phyloP scores from a whole-genome alignment of 2,888 invertebrate species.

The Platycheirus rosarum region DNA sequence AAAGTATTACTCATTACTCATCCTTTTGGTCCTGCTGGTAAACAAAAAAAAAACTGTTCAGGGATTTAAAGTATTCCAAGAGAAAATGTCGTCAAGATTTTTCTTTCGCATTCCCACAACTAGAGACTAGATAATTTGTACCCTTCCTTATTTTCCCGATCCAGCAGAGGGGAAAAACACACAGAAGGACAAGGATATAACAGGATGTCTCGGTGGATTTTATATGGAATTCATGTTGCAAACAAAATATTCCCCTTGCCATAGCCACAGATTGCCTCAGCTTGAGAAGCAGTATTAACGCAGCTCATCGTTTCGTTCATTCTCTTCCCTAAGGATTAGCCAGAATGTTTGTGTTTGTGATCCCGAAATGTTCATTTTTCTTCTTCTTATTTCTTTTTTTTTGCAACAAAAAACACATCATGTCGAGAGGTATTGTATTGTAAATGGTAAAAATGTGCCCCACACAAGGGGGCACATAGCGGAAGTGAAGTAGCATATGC shows the following conservation, averaged over 20 bases:
- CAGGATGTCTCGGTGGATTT: no score
- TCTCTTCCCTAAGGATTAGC: no score
- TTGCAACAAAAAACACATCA: slow-evolving; percentile 11
- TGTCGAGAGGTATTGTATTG: slow-evolving; percentile 48
- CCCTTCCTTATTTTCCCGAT: slow-evolving; percentile 5
- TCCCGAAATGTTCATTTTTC: no score
- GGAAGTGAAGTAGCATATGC: slow-evolving; percentile 25
- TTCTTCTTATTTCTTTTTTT: not conserved
- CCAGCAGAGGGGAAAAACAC: no score
- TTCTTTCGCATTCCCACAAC: slow-evolving; percentile 12
- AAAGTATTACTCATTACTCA: no score
- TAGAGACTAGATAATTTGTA: slow-evolving; percentile 12
- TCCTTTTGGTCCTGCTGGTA: no score
- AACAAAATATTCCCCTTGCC: no score
- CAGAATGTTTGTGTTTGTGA: not conserved
- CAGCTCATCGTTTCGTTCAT: not conserved
- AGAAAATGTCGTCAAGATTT: not conserved
- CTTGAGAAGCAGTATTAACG: not conserved
- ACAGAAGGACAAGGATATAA: not conserved
- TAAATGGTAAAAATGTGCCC: slow-evolving; percentile 52
- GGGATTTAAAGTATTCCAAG: not conserved
- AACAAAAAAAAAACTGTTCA: not conserved
- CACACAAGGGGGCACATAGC: slow-evolving; percentile 41
- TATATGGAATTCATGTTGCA: not conserved
- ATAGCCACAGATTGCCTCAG: no score